Evolutionary conservation across 2,797 vertebrate genomes (phyloP), one percentile per base, ranked within the genome.

Genomic region (Emys orbicularis): DNA sequence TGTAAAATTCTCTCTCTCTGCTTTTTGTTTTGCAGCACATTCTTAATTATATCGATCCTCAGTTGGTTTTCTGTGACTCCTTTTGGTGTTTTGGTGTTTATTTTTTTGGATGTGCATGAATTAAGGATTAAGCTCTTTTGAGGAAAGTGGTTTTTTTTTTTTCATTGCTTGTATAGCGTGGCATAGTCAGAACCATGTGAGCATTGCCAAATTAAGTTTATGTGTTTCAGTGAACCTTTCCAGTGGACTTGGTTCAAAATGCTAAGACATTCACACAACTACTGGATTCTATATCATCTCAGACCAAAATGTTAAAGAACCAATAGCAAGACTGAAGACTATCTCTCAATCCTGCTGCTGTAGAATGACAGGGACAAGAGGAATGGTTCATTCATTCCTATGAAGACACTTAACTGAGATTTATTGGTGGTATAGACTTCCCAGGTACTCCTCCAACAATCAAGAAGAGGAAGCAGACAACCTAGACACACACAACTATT

Each of bases 1-100:
- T 93, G 90, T 92, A 76, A 81, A 94, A 95, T 93, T 94, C 91
- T 88, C 31, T 49, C 19, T 50, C 18, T 72, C 9, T 72, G 19
- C 21, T 72, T 37, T 72, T 86, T 87, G 47, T 90, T 94, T 95
- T 86, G 5, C 59, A 83, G 31, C 81, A 72, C 76, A 72, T 18
- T 0, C 53, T 91, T 89, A 27, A 29, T 77, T 49, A 76, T 13
- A 92, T 94, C 94, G 95, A 52, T 56, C 19, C 87, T 83, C 49
- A 57, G 49, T 47, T 2, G 65, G n/a, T 37, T 41, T 72, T 72
- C 18, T 72, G 65, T 5, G n/a, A 23, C 1, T 13, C 77, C 3
- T 83, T 96, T 87, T 86, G 50, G 56, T 25, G 7, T 50, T 77
- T 13, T 1, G 0, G 4, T 81, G 68, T 84, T 77, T 83, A 74